Evolutionary conservation across 2,888 invertebrate genomes (phyloP), one percentile per base, ranked within the genome.

Genomic region (Sceliomorpha sp.): DNA sequence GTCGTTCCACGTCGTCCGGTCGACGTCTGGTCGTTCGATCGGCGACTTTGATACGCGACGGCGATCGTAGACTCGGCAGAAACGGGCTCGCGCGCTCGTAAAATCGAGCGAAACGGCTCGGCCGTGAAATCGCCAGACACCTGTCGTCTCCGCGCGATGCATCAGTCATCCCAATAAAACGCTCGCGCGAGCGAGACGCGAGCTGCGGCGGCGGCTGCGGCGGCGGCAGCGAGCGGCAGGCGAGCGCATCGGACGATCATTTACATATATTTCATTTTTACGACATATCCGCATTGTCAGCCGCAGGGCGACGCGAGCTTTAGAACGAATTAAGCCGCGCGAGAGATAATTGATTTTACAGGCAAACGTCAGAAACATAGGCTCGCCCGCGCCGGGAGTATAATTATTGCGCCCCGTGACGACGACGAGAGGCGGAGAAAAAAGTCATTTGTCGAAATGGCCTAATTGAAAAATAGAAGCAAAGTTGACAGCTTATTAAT

Each of bases 301-400:
- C 9, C 10, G 17, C 56, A 56, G 56, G 9, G 17, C 8, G 48
- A 48, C 36, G 36, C 56, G n/a, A n/a, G 39, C 10, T 64, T 50
- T 44, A 50, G 48, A 50, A 50, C 56, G 48, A 64, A 56, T 56
- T 56, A 56, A 56, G 48, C 40, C 44, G 48, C 26, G 56, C 64
- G 44, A 34, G 48, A 42, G 50, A 44, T 56, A 56, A 50, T 56
- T 55, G 55, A 63, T 63, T 63, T 48, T 48, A 64, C 56, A 64
- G 50, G 50, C 48, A 64, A 44, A 56, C 50, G 64, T 64, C 56
- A 56, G 56, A 50, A 64, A 48, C 64, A 64, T 50, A 39, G 50
- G 44, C 56, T 50, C 15, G 50, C 13, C 44, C 31, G 26, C 17
- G 34, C 44, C n/a, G n/a, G 9, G 31, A 32, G 48, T 55, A 55